Evolutionary conservation across 2,888 invertebrate species (phyloP).

Genomic region (Formica aserva): DNA sequence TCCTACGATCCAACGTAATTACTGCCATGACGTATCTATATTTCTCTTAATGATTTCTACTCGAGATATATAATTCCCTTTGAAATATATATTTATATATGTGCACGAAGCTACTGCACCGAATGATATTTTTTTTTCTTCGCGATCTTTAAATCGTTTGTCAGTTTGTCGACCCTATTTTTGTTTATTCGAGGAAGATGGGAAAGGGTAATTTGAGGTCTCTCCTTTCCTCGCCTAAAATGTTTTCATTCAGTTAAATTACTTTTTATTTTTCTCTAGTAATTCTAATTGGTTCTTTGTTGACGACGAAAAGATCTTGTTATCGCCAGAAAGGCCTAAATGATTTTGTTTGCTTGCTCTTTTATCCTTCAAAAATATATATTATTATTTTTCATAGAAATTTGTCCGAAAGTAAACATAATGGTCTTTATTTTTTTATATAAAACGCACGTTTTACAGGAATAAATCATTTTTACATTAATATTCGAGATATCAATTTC

Average conservation of each 20-base stretch:
- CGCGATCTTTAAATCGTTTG: slow-evolving; percentile 65
- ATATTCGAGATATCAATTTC: slow-evolving; percentile 11
- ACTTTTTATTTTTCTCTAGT: slow-evolving; percentile 28
- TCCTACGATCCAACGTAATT: slow-evolving; percentile 57
- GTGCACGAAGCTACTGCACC: slow-evolving; percentile 74
- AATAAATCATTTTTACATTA: background rate
- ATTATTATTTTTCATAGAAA: background rate
- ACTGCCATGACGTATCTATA: slow-evolving; percentile 45
- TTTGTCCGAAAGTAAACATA: background rate
- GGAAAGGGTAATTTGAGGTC: slow-evolving; percentile 73
- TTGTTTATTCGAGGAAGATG: slow-evolving; percentile 69
- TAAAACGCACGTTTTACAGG: background rate
- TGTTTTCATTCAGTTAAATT: slow-evolving; percentile 25
- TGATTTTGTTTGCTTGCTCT: slow-evolving; percentile 7
- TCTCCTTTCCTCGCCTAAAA: slow-evolving; percentile 38
- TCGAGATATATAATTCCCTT: slow-evolving; percentile 66
- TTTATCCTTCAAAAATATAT: background rate
- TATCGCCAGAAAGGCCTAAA: slow-evolving; percentile 38
- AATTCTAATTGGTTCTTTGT: slow-evolving; percentile 27
- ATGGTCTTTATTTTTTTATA: background rate
- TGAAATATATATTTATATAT: slow-evolving; percentile 50
- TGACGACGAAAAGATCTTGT: slow-evolving; percentile 33
- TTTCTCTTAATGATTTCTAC: slow-evolving; percentile 57
- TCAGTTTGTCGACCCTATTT: slow-evolving; percentile 69
- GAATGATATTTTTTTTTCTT: slow-evolving; percentile 61